phyloP scores from a whole-genome alignment of 2,888 invertebrate genomes.

The Leucania comma region DNA sequence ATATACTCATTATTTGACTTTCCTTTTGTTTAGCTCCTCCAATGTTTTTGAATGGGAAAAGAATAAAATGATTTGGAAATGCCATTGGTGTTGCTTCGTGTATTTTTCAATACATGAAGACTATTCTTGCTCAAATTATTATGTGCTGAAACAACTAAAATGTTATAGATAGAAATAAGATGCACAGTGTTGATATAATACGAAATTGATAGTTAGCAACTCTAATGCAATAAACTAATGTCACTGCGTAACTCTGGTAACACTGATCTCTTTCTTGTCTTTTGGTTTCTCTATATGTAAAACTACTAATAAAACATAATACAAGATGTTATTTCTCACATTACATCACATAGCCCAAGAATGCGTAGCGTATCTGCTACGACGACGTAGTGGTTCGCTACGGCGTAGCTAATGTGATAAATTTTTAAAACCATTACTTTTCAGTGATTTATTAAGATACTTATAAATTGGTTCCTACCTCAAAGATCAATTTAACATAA shows the following conservation, averaged over 20 bases:
- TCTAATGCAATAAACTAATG: too few relatives aligned
- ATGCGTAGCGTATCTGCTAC: slow-evolving; percentile 11
- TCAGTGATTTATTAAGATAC: neutral
- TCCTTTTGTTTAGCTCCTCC: slow-evolving; percentile 17
- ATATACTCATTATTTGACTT: slow-evolving; percentile 34
- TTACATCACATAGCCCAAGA: neutral
- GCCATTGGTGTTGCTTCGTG: neutral
- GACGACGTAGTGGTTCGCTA: slow-evolving; percentile 17
- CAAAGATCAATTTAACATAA: slow-evolving; percentile 15
- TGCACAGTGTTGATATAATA: too few relatives aligned
- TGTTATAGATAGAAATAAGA: neutral
- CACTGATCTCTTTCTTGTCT: too few relatives aligned
- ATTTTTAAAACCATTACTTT: neutral
- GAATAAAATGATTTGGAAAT: neutral
- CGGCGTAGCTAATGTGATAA: slow-evolving; percentile 15
- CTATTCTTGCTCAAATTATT: neutral
- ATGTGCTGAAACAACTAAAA: neutral
- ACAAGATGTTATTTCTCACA: too few relatives aligned
- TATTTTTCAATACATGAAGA: neutral
- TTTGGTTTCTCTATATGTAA: too few relatives aligned
- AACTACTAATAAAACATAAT: too few relatives aligned
- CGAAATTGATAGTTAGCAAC: too few relatives aligned
- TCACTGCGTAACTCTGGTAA: too few relatives aligned
- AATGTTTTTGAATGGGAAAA: slow-evolving; percentile 10
- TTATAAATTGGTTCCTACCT: neutral